Evolutionary conservation across 2,888 invertebrate species (phyloP), one percentile per base, ranked within the genome.

Genomic region (Dendrolimus pini): DNA sequence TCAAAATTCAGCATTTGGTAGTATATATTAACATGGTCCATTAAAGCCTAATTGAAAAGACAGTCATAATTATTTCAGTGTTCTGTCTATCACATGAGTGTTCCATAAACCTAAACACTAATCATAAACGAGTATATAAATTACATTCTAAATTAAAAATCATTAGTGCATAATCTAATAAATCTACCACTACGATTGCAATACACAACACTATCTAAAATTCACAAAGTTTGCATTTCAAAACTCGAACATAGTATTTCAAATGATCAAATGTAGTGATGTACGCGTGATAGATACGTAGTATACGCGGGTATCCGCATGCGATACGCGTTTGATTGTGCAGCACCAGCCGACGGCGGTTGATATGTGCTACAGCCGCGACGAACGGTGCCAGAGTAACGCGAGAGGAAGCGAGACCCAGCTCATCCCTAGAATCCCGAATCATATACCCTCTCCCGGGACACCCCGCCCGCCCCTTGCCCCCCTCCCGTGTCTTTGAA

Each of bases 401-500:
- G 88, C 85, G 88, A 83, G 89, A 85, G 85, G 83, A 89, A 89
- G 87, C 83, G 88, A 88, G 89, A 87, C 75, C 80, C 81, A 80
- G 83, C 89, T 88, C 92, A 93, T 92, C 86, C 92, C 92, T 87
- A 89, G 86, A 80, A 87, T 89, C 85, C 91, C 89, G 82, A 88
- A 88, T 83, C 90, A 82, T 77, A 85, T 85, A 84, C 86, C 89
- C 82, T 87, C 85, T 80, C 85, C 86, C 79, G 82, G 83, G 78
- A 83, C 84, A 78, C 78, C 82, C 78, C 82, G 77, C 62, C 72
- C 67, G 61, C 78, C 68, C 75, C 77, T 70, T 78, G 72, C 76
- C 74, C 85, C 80, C 85, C 87, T 74, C 82, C 77, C 79, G 77
- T 76, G 82, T 82, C 82, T 81, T 78, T 79, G 70, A 47, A 78